These are phyloP conservation scores for Pseudonaja textilis DNA, from an alignment of 2,113 vertebrate species.

Conservation along the genomic window DNA sequence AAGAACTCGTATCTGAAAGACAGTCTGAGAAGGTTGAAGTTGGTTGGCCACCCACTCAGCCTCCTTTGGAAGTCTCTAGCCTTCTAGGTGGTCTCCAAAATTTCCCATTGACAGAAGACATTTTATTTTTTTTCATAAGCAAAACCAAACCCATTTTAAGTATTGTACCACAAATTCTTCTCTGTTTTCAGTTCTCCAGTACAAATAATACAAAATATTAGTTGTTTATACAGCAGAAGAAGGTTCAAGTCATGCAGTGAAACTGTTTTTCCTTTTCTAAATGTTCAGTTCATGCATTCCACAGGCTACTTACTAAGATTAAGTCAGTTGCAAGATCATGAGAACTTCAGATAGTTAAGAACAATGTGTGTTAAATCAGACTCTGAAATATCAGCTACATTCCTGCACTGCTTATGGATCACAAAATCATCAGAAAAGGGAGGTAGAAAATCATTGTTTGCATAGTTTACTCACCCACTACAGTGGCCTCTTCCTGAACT, in stretches of 20 bases:
- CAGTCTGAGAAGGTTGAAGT: background rate
- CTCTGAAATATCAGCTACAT: background rate
- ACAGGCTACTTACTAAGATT: background rate
- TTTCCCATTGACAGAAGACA: constrained; percentile 1
- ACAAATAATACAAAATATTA: constrained; percentile 15
- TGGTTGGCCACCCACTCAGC: background rate
- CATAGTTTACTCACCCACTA: background rate
- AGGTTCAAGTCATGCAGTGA: background rate
- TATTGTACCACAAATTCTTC: background rate
- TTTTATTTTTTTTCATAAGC: constrained; percentile 15
- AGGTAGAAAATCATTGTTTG: background rate
- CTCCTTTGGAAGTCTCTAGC: background rate
- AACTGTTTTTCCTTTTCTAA: background rate
- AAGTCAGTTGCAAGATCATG: background rate
- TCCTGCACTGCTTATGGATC: background rate
- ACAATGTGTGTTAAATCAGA: background rate
- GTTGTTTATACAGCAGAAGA: background rate
- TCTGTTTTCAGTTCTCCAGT: constrained; percentile 25
- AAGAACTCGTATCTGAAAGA: background rate
- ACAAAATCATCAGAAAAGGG: background rate
- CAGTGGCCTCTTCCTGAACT: constrained; percentile 17
- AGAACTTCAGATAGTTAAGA: background rate
- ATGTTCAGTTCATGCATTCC: background rate
- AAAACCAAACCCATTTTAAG: constrained; percentile 7
- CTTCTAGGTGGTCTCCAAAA: constrained; percentile 28